phyloP scores from a whole-genome alignment of 1,140 invertebrate species.

The Calephelis nemesis region DNA sequence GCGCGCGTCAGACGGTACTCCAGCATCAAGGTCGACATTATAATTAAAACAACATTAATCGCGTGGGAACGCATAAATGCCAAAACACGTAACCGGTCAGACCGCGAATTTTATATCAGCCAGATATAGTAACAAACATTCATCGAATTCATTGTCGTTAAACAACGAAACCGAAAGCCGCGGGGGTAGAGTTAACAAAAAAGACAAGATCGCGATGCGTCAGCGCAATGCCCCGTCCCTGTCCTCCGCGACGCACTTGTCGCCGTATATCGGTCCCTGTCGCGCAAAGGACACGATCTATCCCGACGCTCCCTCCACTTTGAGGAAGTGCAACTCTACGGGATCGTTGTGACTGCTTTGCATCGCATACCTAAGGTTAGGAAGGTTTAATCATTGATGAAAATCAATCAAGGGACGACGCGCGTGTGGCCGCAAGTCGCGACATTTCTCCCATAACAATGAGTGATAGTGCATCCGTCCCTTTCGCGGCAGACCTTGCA shows the following conservation, averaged over 20 bases:
- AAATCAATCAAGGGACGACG: constrained; percentile 40
- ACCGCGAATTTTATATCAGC: constrained; percentile 30
- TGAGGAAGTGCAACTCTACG: constrained; percentile 64
- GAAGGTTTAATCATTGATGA: constrained; percentile 52
- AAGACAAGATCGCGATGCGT: constrained; percentile 59
- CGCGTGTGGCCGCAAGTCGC: constrained; percentile 55
- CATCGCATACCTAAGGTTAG: constrained; percentile 57
- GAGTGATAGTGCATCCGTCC: constrained; percentile 72
- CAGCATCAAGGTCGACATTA: constrained; percentile 56
- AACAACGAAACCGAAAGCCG: constrained; percentile 67
- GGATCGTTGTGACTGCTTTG: constrained; percentile 50
- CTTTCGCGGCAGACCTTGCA: constrained; percentile 64
- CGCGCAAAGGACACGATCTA: constrained; percentile 29
- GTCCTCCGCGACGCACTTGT: constrained; percentile 53
- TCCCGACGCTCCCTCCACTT: constrained; percentile 39
- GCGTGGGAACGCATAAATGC: constrained; percentile 71
- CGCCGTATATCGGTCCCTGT: constrained; percentile 47
- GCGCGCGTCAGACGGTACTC: constrained; percentile 42
- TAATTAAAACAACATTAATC: constrained; percentile 73
- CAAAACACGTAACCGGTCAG: constrained; percentile 55
- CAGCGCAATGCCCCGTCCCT: constrained; percentile 64
- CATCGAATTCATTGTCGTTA: constrained; percentile 49
- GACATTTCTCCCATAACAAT: constrained; percentile 73
- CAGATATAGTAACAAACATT: constrained; percentile 37
- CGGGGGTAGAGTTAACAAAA: constrained; percentile 58